Conservation (phyloP, 2,797 vertebrate species). For the Alfaro cultratus region DNA sequence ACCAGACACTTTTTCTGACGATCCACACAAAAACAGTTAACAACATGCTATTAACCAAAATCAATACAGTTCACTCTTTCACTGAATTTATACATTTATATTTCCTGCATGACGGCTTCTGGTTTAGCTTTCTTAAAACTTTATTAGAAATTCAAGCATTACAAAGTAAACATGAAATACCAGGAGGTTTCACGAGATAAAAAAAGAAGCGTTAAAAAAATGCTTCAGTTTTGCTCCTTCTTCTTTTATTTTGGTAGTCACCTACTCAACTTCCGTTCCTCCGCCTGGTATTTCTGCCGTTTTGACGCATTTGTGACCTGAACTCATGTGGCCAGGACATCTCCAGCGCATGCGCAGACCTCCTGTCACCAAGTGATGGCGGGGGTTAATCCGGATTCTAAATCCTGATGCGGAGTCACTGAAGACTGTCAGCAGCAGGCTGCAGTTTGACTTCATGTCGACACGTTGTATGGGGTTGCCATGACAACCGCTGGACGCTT, state of each 20-base stretch:
- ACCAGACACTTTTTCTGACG: not conserved
- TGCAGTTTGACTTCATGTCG: not conserved
- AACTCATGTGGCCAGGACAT: constrained; percentile 70
- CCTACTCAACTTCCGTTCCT: constrained; percentile 28
- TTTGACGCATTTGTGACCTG: constrained; percentile 48
- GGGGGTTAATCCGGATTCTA: constrained; percentile 39
- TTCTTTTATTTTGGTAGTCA: not conserved
- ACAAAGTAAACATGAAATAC: not conserved
- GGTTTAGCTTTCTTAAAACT: not conserved
- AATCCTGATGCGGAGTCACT: constrained; percentile 45
- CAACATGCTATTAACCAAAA: not conserved
- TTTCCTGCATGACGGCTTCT: not conserved
- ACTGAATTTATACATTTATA: not conserved
- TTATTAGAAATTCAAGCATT: not conserved
- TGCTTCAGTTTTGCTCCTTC: not conserved
- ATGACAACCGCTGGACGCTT: not conserved
- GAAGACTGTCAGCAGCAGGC: constrained; percentile 26
- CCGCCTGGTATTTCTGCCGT: accelerated
- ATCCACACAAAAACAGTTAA: not conserved
- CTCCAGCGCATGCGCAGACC: constrained; percentile 74
- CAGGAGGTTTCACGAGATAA: not conserved
- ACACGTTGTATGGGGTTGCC: not conserved
- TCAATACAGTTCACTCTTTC: not conserved
- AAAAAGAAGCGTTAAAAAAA: not conserved
- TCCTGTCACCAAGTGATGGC: constrained; percentile 32